These are phyloP conservation scores for Drosophila aldrichi DNA, from an alignment of 2,888 invertebrate species.

Conservation along the genomic window DNA sequence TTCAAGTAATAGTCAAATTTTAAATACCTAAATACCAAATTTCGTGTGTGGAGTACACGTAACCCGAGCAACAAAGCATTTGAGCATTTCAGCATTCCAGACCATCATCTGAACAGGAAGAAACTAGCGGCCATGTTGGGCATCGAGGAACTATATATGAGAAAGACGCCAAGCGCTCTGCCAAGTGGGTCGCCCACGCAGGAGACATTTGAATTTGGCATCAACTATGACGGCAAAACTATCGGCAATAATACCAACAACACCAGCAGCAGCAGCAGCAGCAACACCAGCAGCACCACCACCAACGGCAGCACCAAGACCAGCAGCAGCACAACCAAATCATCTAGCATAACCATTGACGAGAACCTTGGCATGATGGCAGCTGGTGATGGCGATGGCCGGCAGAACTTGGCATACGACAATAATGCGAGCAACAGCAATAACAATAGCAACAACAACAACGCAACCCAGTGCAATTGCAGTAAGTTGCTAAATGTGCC, in stretches of 20 bases:
- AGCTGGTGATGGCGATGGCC: slow-evolving; percentile 56
- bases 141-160: slow-evolving; percentile 62
- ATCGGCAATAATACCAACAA: slow-evolving; percentile 26
- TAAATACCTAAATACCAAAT: slow-evolving; percentile 43
- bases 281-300: slow-evolving; percentile 9
- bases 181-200: slow-evolving; percentile 66
- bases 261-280: slow-evolving; percentile 7
- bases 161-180: slow-evolving; percentile 52
- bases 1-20: slow-evolving; percentile 64
- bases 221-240: slow-evolving; percentile 44
- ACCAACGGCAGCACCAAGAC: slow-evolving; percentile 11
- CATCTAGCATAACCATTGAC: slow-evolving; percentile 43
- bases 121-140: slow-evolving; percentile 52
- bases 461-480: slow-evolving; percentile 65
- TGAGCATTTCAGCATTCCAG: slow-evolving; percentile 24
- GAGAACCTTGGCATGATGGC: slow-evolving; percentile 62
- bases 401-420: slow-evolving; percentile 67
- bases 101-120: slow-evolving; percentile 17
- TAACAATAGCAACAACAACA: slow-evolving; percentile 22
- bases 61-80: slow-evolving; percentile 10
- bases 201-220: slow-evolving; percentile 68
- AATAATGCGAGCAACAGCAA: slow-evolving; percentile 39
- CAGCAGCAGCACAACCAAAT: slow-evolving; percentile 24
- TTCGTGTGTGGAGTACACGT: slow-evolving; percentile 27
- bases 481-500: slow-evolving; percentile 55